These are phyloP conservation scores for Stictonetta naevosa DNA, from an alignment of 2,113 vertebrate genomes.

Conservation along the genomic window DNA sequence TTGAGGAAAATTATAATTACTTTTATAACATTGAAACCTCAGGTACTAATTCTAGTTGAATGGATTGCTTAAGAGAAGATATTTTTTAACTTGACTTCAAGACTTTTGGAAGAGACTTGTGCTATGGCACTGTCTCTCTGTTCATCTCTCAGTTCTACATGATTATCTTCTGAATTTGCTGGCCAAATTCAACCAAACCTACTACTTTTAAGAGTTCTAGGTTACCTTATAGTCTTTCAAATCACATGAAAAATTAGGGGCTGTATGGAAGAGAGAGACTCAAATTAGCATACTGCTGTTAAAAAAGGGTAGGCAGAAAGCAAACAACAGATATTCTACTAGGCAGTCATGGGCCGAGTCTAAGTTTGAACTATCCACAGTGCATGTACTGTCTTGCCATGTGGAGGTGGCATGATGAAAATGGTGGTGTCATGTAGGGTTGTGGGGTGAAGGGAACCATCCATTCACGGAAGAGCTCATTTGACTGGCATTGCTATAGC, in stretches of 20 bases:
- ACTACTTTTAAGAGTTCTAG: neutral
- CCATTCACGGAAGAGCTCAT: neutral
- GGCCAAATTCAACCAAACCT: neutral
- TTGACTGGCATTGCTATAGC: slow-evolving; percentile 23
- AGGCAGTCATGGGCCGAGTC: neutral
- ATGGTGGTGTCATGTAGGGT: neutral
- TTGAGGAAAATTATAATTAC: neutral
- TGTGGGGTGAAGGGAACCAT: neutral
- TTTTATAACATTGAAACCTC: neutral
- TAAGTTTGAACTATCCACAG: neutral
- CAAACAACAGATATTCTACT: neutral
- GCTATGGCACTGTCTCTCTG: neutral
- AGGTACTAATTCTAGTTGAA: neutral
- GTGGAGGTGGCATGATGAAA: neutral
- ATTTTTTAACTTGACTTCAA: neutral
- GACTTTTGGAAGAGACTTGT: neutral
- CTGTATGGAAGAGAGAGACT: neutral
- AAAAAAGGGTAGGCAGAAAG: neutral
- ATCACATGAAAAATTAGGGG: neutral
- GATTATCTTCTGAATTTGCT: neutral
- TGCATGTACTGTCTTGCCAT: neutral
- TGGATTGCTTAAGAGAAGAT: neutral
- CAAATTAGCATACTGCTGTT: neutral
- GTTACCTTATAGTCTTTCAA: neutral
- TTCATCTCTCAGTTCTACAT: neutral